Evolutionary conservation across 2,888 invertebrate species (phyloP), one percentile per base, ranked within the genome.

Genomic region (Synergus gifuensis): DNA sequence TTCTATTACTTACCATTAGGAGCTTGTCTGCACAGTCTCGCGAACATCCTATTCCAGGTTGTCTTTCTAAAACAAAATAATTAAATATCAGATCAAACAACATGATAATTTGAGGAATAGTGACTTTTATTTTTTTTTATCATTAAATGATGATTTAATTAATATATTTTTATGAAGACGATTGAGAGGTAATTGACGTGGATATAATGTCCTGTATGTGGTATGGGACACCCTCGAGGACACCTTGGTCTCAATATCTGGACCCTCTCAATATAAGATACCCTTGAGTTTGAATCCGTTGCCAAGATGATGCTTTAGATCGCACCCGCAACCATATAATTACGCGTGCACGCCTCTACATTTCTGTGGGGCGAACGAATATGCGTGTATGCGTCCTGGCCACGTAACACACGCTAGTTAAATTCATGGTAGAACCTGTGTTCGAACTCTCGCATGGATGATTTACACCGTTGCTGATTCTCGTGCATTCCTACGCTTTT

Each of bases 11-110:
- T 79, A 88, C 88, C 87, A 64, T 84, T 83, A 12, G 87, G 85
- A 86, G 84, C 82, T 79, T 88, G 89, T 77, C 86, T 86, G 84
- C 88, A 89, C 63, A 89, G 83, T 76, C 88, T 85, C 82, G 87
- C 86, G 81, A 89, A 89, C 89, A 89, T 88, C 82, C 1, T 60
- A 81, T 84, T 76, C 14, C 46, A 14, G 44, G 67, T 5, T 1
- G 5, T n/a, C 85, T 28, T 12, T 28, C 86, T 83, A 11, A 77
- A 83, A 80, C 54, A 80, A 22, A 78, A 14, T 46, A 67, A 60
- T 11, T 8, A 42, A 60, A 62, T 0, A 12, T 62, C 14, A 42
- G 5, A 54, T n/a, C 2, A 54, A n/a, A 3, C 28, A 28, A 28
- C 28, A 28, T 28, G 3, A 28, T 28, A 28, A 28, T 28, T 28